phyloP scores from a whole-genome alignment of 1,140 invertebrate genomes.

The Wasmannia auropunctata region DNA sequence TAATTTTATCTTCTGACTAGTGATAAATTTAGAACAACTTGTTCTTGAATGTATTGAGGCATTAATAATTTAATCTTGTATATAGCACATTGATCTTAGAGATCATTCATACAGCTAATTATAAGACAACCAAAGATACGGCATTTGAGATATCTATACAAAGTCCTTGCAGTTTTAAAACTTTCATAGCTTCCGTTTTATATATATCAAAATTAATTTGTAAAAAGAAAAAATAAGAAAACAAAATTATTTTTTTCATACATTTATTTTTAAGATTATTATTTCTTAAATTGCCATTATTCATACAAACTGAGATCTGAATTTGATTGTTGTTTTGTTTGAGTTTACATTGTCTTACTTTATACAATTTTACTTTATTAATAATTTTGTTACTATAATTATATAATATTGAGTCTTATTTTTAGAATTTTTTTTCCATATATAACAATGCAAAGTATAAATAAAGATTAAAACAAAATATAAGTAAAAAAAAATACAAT shows the following conservation, averaged over 20 bases:
- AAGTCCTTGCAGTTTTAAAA: not conserved
- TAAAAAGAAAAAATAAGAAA: not conserved
- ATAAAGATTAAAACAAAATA: too few relatives aligned
- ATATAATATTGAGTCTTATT: too few relatives aligned
- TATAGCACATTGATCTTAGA: not conserved
- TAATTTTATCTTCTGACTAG: not conserved
- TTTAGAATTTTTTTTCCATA: too few relatives aligned
- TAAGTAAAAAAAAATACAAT: too few relatives aligned
- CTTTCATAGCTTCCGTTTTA: not conserved
- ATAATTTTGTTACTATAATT: too few relatives aligned
- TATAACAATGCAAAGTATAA: too few relatives aligned
- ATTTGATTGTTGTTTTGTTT: too few relatives aligned
- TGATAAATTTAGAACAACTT: not conserved
- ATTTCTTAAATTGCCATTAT: not conserved
- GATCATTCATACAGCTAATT: constrained; percentile 1
- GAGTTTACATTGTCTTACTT: too few relatives aligned
- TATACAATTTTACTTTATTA: too few relatives aligned
- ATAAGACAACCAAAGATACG: not conserved
- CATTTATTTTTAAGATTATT: not conserved
- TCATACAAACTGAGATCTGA: not conserved
- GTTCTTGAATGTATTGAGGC: not conserved
- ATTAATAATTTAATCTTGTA: not conserved
- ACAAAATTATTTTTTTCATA: not conserved
- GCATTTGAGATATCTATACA: not conserved
- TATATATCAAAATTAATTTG: not conserved